phyloP scores from a whole-genome alignment of 2,888 invertebrate genomes.

The Caradrina kadenii region DNA sequence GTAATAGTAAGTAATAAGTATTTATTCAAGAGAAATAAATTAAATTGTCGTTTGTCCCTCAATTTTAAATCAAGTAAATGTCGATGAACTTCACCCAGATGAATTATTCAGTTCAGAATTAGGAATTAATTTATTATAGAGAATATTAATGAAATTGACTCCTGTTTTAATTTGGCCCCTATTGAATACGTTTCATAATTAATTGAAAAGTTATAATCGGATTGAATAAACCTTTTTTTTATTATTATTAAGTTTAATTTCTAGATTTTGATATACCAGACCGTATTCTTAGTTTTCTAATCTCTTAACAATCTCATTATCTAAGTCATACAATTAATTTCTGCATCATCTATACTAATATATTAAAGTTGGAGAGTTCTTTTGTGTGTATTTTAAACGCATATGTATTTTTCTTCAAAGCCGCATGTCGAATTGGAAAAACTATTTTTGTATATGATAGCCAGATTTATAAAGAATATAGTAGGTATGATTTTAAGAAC shows the following conservation, averaged over 20 bases:
- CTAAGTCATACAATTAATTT: too few species aligned
- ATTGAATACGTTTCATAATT: constrained; percentile 24
- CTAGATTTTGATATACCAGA: too few species aligned
- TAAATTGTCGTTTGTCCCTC: neutral
- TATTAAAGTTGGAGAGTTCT: too few species aligned
- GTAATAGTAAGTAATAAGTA: too few species aligned
- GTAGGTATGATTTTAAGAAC: too few species aligned
- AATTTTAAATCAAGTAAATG: constrained; percentile 30
- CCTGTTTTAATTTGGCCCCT: constrained; percentile 31
- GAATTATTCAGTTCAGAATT: constrained; percentile 51
- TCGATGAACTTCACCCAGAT: constrained; percentile 27
- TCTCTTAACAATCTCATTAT: constrained; percentile 23
- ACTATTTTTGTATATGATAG: too few species aligned
- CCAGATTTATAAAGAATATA: too few species aligned
- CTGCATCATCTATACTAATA: constrained; percentile 9
- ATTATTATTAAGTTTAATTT: too few species aligned
- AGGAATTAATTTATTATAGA: constrained; percentile 52
- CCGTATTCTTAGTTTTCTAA: constrained; percentile 22
- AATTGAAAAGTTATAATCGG: constrained; percentile 23
- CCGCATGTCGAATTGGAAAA: too few species aligned
- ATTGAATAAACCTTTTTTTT: neutral
- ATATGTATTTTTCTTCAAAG: too few species aligned
- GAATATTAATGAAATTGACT: constrained; percentile 51
- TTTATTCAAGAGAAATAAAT: neutral
- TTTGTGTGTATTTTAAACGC: too few species aligned